phyloP scores from a whole-genome alignment of 2,113 vertebrate species.

The Corydoras maculifer region DNA sequence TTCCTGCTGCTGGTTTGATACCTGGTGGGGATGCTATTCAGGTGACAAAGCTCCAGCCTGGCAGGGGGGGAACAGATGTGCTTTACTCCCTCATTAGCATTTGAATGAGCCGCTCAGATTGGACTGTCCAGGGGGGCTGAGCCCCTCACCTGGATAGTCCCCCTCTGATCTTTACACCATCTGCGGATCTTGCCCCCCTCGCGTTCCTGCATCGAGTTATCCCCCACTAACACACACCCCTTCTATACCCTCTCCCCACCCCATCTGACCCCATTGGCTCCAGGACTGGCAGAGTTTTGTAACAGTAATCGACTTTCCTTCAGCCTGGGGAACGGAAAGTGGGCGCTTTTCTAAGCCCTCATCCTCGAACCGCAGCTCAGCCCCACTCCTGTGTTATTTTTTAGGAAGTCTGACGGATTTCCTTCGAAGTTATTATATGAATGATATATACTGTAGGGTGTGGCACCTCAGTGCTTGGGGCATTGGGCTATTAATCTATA shows the following conservation, averaged over 20 bases:
- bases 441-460: no score
- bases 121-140: constrained; percentile 60
- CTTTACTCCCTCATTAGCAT: constrained; percentile 99
- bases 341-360: constrained; percentile 79
- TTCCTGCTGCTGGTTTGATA: constrained; percentile 97
- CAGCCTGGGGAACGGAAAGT: constrained; percentile 82
- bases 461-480: no score
- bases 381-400: not conserved
- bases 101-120: constrained; percentile 92
- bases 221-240: constrained; percentile 55
- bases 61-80: constrained; percentile 95
- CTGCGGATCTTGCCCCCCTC: constrained; percentile 82
- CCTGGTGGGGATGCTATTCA: constrained; percentile 98
- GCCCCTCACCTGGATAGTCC: constrained; percentile 51
- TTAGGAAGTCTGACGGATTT: no score
- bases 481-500: no score
- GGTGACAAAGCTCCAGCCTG: constrained; percentile 89
- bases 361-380: not conserved
- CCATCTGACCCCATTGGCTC: constrained; percentile 82
- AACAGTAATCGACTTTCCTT: constrained; percentile 76
- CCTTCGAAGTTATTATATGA: no score
- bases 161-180: constrained; percentile 96
- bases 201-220: constrained; percentile 74
- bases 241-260: constrained; percentile 59
- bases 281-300: constrained; percentile 84